Conservation (phyloP, 2,113 vertebrate genomes). For the Callospermophilus lateralis region DNA sequence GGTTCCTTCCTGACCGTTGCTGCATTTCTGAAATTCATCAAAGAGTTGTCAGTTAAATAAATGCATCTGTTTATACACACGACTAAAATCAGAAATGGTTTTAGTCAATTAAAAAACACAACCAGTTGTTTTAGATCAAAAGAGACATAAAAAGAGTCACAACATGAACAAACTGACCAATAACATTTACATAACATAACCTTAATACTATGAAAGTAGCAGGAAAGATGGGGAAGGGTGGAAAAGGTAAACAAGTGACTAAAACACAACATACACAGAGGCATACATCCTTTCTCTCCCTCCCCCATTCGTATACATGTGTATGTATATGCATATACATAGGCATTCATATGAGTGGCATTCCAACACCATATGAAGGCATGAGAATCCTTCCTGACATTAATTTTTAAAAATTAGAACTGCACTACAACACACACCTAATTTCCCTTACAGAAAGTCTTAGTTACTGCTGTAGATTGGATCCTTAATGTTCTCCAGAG, state of each 20-base stretch:
- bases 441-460: background rate
- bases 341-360: background rate
- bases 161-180: background rate
- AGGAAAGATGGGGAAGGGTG: background rate
- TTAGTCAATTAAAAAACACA: background rate
- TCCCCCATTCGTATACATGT: too few species aligned
- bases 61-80: background rate
- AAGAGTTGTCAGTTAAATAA: background rate
- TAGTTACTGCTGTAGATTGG: background rate
- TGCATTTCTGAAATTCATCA: background rate
- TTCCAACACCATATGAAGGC: background rate
- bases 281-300: background rate
- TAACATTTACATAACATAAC: background rate
- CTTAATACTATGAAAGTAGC: background rate
- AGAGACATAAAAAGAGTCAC: conserved; percentile 50
- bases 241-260: background rate
- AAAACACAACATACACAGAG: background rate
- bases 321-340: background rate
- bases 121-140: background rate
- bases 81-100: background rate
- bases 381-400: background rate
- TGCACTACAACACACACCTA: background rate
- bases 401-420: background rate
- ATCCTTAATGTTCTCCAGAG: background rate
- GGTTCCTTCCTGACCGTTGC: background rate